Evolutionary conservation across 1,140 invertebrate species (phyloP).

Genomic region (Drosophila triauraria): DNA sequence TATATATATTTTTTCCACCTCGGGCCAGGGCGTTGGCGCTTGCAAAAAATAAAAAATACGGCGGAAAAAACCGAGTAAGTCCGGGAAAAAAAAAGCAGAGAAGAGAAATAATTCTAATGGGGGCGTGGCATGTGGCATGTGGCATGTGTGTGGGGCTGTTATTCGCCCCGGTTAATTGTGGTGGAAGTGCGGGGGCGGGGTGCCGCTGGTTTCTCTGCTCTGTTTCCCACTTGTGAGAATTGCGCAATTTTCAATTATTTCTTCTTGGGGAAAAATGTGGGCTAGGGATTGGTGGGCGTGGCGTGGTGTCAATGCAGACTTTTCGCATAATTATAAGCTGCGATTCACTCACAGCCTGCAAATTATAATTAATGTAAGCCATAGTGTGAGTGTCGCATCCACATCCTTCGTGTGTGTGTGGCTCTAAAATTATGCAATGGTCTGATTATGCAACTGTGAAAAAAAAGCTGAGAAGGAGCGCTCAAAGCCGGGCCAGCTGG

Average conservation of each 20-base stretch:
- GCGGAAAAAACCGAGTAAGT: constrained; percentile 33
- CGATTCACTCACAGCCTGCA: constrained; percentile 65
- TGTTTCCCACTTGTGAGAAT: constrained; percentile 81
- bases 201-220: constrained; percentile 14
- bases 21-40: constrained; percentile 72
- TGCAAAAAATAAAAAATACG: constrained; percentile 36
- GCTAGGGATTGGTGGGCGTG: constrained; percentile 23
- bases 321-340: constrained; percentile 80
- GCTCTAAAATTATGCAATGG: constrained; percentile 72
- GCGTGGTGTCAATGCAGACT: constrained; percentile 29
- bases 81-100: neutral
- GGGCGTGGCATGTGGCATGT: constrained; percentile 46
- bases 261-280: constrained; percentile 20
- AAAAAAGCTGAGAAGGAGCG: neutral
- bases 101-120: constrained; percentile 45
- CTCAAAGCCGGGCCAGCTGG: neutral
- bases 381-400: constrained; percentile 11
- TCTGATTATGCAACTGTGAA: constrained; percentile 66
- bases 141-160: constrained; percentile 49
- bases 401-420: constrained; percentile 40
- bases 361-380: constrained; percentile 71
- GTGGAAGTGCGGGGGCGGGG: constrained; percentile 29
- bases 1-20: constrained; percentile 44
- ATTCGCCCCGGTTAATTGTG: constrained; percentile 76
- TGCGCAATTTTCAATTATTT: constrained; percentile 83